Evolutionary conservation across 2,113 vertebrate genomes (phyloP).

Genomic region (Tichodroma muraria): DNA sequence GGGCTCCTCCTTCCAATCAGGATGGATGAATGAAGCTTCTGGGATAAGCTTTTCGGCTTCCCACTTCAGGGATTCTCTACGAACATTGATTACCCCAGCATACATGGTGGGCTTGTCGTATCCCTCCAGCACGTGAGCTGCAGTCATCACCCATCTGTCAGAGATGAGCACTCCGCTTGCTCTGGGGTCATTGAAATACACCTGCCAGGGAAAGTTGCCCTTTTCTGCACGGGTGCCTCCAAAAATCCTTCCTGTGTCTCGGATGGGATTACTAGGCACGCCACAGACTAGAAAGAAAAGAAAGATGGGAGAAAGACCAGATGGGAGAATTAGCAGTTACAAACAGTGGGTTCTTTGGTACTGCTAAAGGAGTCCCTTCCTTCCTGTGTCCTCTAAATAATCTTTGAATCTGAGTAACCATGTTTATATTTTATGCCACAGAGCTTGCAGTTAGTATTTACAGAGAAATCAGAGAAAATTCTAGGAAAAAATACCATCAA

Average conservation of each 20-base stretch:
- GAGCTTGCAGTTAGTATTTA: background rate
- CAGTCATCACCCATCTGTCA: constrained; percentile 77
- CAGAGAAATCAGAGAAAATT: background rate
- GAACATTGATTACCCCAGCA: constrained; percentile 32
- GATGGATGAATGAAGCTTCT: constrained; percentile 65
- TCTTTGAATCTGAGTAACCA: background rate
- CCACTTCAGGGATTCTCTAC: accelerated
- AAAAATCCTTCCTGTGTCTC: constrained; percentile 47
- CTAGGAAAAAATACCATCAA: background rate
- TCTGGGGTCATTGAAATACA: constrained; percentile 45
- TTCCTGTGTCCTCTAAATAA: background rate
- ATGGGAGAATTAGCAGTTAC: background rate
- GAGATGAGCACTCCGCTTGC: constrained; percentile 71
- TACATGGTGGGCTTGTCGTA: constrained; percentile 29
- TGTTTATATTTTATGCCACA: background rate
- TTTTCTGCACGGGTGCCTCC: constrained; percentile 46
- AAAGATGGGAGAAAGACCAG: background rate
- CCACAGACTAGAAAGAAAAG: constrained; percentile 69
- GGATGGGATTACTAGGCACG: constrained; percentile 21
- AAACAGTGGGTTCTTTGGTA: background rate
- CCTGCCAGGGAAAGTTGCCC: constrained; percentile 75
- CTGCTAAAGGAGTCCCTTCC: background rate
- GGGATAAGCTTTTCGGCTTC: background rate
- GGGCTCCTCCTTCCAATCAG: background rate
- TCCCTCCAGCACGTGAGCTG: constrained; percentile 67